These are phyloP conservation scores for Zaprionus capensis DNA, from an alignment of 1,140 invertebrate species.

Conservation along the genomic window DNA sequence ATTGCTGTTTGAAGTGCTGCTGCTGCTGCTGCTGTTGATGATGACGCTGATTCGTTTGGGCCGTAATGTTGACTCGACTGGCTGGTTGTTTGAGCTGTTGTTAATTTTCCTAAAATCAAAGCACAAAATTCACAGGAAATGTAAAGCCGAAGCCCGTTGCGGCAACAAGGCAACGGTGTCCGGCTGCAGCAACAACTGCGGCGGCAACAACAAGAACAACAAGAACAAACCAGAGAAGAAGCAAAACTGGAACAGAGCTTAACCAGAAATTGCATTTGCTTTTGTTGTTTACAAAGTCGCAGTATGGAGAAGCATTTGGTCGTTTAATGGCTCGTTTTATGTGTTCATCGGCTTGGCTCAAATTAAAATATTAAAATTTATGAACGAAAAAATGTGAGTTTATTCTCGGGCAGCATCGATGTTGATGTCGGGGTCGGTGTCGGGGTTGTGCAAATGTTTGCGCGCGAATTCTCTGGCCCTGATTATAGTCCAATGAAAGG, in stretches of 20 bases:
- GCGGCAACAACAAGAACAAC: conserved; percentile 29
- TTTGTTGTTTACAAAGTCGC: conserved; percentile 49
- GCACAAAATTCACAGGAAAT: conserved; percentile 80
- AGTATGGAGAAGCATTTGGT: conserved; percentile 30
- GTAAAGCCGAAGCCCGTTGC: conserved; percentile 63
- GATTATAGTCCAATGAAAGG: conserved; percentile 46
- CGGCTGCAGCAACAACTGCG: conserved; percentile 45
- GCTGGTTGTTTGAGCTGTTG: conserved; percentile 73
- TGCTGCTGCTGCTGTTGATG: conserved; percentile 62
- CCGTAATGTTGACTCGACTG: conserved; percentile 74
- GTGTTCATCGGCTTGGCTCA: conserved; percentile 70
- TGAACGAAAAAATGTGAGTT: conserved; percentile 56
- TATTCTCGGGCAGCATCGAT: neutral
- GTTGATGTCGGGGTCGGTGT: neutral
- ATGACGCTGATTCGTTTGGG: conserved; percentile 81
- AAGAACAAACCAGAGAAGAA: conserved; percentile 36
- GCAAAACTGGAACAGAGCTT: conserved; percentile 46
- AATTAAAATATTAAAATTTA: conserved; percentile 83
- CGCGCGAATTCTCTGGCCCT: conserved; percentile 28
- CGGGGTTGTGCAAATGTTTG: conserved; percentile 60
- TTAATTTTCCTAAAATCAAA: conserved; percentile 83
- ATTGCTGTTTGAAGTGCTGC: conserved; percentile 56
- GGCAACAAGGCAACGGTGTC: conserved; percentile 46
- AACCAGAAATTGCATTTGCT: conserved; percentile 66
- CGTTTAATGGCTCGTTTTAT: conserved; percentile 68